Evolutionary conservation across 2,113 vertebrate species (phyloP).

Genomic region (Planiliza haematocheilus): DNA sequence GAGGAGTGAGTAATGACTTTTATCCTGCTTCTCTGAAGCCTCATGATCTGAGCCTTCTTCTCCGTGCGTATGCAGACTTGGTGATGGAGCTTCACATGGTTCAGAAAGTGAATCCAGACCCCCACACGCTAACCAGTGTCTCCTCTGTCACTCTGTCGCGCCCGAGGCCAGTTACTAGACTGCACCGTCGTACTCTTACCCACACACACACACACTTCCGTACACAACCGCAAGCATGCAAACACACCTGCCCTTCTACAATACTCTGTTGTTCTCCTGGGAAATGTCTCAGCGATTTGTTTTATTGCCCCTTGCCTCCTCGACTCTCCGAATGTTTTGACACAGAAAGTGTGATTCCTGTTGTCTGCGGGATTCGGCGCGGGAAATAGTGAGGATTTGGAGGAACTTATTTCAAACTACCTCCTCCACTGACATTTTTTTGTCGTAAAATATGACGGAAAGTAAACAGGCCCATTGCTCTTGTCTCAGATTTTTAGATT

Average conservation of each 20-base stretch:
- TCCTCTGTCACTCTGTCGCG: conserved; percentile 46
- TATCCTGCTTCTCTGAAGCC: conserved; percentile 66
- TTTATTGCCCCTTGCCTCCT: conserved; percentile 48
- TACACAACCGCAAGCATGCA: conserved; percentile 16
- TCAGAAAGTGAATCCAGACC: conserved; percentile 45
- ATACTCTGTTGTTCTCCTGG: conserved; percentile 22
- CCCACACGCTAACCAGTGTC: conserved; percentile 22
- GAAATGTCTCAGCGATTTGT: conserved; percentile 39
- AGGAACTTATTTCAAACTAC: conserved; percentile 1
- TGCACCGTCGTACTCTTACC: background rate
- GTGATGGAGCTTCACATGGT: conserved; percentile 47
- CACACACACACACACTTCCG: background rate
- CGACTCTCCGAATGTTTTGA: conserved; percentile 42
- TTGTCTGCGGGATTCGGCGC: conserved; percentile 30
- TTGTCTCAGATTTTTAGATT: background rate
- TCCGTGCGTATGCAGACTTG: conserved; percentile 42
- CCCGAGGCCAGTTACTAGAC: conserved; percentile 57
- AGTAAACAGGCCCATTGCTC: background rate
- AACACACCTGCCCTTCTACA: conserved; percentile 20
- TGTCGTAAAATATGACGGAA: background rate
- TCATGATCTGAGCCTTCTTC: conserved; percentile 65
- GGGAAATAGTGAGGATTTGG: conserved; percentile 8
- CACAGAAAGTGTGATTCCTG: conserved; percentile 22
- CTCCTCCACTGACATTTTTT: background rate
- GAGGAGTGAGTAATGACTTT: conserved; percentile 65